phyloP scores from a whole-genome alignment of 2,113 vertebrate species.

The Dipodomys stephensi region DNA sequence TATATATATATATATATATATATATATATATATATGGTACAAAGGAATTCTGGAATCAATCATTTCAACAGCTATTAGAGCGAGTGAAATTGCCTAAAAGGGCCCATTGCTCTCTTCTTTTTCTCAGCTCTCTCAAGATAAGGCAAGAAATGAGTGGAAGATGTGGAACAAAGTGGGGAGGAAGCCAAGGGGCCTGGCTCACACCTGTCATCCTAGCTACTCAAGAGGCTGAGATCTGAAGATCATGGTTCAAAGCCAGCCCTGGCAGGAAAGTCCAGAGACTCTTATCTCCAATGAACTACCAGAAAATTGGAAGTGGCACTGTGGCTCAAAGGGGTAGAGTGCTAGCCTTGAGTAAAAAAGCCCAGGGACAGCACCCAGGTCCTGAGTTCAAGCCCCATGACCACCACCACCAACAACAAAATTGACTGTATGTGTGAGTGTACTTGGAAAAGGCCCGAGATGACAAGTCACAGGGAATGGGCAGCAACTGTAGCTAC shows the following conservation, averaged over 20 bases:
- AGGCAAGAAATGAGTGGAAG: not conserved
- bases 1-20: no score
- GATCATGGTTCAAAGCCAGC: no score
- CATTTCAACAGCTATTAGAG: slow-evolving; percentile 60
- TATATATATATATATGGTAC: slow-evolving; percentile 50
- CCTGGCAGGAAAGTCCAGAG: no score
- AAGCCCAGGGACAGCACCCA: no score
- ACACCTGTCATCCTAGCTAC: no score
- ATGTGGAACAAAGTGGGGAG: not conserved
- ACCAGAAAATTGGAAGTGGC: no score
- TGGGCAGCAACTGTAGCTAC: not conserved
- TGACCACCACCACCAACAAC: not conserved
- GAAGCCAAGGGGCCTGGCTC: not conserved
- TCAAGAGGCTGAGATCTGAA: no score
- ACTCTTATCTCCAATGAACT: no score
- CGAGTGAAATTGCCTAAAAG: not conserved
- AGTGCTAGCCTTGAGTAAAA: no score
- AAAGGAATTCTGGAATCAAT: slow-evolving; percentile 56
- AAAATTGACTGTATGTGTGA: not conserved
- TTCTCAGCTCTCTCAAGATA: not conserved
- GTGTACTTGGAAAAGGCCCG: not conserved
- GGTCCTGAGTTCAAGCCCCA: no score
- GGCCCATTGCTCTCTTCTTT: not conserved
- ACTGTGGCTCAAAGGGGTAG: no score
- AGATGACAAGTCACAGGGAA: slow-evolving; percentile 9